These are phyloP conservation scores for Diabrotica undecimpunctata DNA, from an alignment of 1,140 invertebrate species.

Conservation along the genomic window DNA sequence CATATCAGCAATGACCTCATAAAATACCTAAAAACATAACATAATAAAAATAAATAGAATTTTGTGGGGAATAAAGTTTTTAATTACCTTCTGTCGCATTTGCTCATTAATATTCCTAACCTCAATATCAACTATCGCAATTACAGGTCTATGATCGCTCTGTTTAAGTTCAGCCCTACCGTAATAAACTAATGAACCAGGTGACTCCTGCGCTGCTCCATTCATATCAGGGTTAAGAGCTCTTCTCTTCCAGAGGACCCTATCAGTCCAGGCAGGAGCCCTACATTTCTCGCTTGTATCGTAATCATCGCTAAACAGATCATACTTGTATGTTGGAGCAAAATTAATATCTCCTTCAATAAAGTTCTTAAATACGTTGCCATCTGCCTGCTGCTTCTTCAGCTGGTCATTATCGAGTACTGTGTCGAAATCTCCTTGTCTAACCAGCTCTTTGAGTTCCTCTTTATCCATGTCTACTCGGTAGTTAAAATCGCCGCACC, in stretches of 20 bases:
- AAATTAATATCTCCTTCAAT: conserved; percentile 90
- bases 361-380: conserved; percentile 93
- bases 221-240: conserved; percentile 65
- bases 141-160: conserved; percentile 95
- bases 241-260: conserved; percentile 85
- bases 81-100: conserved; percentile 55
- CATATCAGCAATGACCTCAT: conserved; percentile 78
- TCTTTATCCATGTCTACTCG: conserved; percentile 94
- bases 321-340: conserved; percentile 98
- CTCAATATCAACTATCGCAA: conserved; percentile 86
- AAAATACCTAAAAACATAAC: conserved; percentile 59
- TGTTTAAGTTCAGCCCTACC: conserved; percentile 93
- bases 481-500: conserved; percentile 99
- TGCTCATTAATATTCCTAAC: conserved; percentile 72
- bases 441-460: conserved; percentile 84
- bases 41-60: too few relatives aligned
- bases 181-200: conserved; percentile 83
- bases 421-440: conserved; percentile 70
- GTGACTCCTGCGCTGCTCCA: conserved; percentile 39
- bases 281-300: conserved; percentile 98
- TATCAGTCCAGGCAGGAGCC: conserved; percentile 96
- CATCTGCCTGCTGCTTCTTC: conserved; percentile 71
- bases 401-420: conserved; percentile 90
- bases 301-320: conserved; percentile 97
- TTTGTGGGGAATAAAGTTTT: too few relatives aligned